Evolutionary conservation across 2,797 vertebrate species (phyloP).

Genomic region (Oceanodroma leucorhoa): DNA sequence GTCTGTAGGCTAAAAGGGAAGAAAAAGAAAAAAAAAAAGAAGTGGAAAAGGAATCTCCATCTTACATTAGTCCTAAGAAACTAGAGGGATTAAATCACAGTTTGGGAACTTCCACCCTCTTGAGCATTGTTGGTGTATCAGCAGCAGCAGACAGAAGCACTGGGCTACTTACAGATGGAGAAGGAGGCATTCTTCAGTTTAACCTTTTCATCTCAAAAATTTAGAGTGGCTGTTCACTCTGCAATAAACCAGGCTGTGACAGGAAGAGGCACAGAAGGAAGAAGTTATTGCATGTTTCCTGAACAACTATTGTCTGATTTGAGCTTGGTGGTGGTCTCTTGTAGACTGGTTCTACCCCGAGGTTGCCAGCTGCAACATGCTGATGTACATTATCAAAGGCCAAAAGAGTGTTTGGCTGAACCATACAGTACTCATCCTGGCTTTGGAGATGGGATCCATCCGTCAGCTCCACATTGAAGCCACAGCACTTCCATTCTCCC

Average conservation of each 20-base stretch:
- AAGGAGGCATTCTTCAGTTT: neutral
- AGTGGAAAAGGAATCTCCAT: neutral
- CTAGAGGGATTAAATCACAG: neutral
- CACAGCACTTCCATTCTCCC: neutral
- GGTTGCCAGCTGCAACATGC: neutral
- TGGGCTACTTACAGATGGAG: neutral
- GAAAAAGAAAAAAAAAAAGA: neutral
- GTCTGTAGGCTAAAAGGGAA: neutral
- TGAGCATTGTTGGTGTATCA: neutral
- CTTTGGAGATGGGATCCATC: neutral
- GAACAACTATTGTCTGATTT: neutral
- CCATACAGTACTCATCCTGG: neutral
- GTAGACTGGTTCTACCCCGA: neutral
- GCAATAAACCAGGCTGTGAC: neutral
- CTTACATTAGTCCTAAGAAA: neutral
- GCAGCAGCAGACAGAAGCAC: neutral
- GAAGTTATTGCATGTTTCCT: neutral
- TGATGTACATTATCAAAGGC: neutral
- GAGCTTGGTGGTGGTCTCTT: neutral
- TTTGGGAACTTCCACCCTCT: neutral
- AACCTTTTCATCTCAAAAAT: neutral
- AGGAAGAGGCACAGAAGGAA: neutral
- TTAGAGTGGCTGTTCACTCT: neutral
- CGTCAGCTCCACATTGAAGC: neutral
- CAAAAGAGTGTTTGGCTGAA: neutral